phyloP scores from a whole-genome alignment of 2,888 invertebrate species.

The Andrena trimmerana region DNA sequence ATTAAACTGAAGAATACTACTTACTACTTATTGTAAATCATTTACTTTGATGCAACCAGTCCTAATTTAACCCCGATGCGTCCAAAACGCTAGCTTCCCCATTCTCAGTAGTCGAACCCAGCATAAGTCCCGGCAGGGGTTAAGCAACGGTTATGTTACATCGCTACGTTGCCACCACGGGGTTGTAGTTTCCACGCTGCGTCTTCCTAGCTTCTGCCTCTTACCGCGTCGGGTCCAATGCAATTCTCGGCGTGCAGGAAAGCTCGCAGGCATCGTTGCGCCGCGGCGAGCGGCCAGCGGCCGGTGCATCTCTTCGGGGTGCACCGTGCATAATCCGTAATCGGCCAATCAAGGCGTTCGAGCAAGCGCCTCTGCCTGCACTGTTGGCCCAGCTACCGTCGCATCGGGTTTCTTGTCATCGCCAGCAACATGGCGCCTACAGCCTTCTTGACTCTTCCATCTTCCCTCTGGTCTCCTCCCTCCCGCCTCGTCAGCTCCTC shows the following conservation, averaged over 20 bases:
- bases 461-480: conserved; percentile 62
- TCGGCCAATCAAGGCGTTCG: conserved; percentile 79
- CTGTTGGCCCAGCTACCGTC: conserved; percentile 75
- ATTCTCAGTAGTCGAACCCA: neutral
- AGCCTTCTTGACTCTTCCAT: conserved; percentile 68
- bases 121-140: neutral
- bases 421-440: conserved; percentile 77
- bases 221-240: neutral
- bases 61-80: neutral
- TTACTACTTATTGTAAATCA: neutral
- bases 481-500: conserved; percentile 40
- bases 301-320: conserved; percentile 63
- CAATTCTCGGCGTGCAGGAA: neutral
- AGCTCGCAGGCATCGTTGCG: neutral
- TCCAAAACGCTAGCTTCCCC: neutral
- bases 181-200: neutral
- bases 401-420: conserved; percentile 78
- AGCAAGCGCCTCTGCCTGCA: conserved; percentile 70
- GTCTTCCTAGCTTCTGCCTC: neutral
- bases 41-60: neutral
- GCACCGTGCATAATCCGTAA: conserved; percentile 80
- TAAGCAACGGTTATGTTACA: neutral
- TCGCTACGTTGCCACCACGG: neutral
- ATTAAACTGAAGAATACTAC: neutral
- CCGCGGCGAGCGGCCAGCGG: conserved; percentile 14